These are phyloP conservation scores for Cephus cinctus DNA, from an alignment of 1,140 invertebrate species.

Conservation along the genomic window DNA sequence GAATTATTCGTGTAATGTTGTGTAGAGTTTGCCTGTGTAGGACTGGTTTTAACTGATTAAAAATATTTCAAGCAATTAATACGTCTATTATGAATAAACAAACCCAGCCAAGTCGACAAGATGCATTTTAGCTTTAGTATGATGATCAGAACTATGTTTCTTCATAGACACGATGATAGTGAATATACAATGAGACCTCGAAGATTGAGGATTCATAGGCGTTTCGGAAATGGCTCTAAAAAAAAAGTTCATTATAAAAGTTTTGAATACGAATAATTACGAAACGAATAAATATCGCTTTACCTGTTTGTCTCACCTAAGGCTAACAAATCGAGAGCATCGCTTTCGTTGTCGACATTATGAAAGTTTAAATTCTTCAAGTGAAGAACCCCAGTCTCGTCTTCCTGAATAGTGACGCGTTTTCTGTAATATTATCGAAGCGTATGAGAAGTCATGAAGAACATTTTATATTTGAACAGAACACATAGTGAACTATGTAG, in stretches of 20 bases:
- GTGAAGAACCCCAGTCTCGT: slow-evolving; percentile 61
- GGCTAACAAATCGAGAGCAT: slow-evolving; percentile 63
- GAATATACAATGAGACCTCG: slow-evolving; percentile 69
- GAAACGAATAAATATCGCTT: background rate
- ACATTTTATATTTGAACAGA: too few relatives aligned
- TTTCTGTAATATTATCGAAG: too few relatives aligned
- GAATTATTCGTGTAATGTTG: too few relatives aligned
- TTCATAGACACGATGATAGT: slow-evolving; percentile 61
- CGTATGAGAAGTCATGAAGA: too few relatives aligned
- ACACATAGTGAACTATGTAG: too few relatives aligned
- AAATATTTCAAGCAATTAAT: too few relatives aligned
- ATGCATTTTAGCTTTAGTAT: slow-evolving; percentile 63
- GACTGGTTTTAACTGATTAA: too few relatives aligned
- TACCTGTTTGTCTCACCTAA: slow-evolving; percentile 63
- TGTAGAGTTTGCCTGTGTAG: too few relatives aligned
- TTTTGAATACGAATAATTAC: background rate
- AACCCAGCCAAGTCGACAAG: slow-evolving; percentile 69
- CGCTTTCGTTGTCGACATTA: slow-evolving; percentile 59
- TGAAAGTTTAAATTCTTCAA: slow-evolving; percentile 63
- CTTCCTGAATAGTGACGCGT: slow-evolving; percentile 62
- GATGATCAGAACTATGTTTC: slow-evolving; percentile 50
- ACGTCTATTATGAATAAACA: slow-evolving; percentile 28
- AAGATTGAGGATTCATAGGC: slow-evolving; percentile 67
- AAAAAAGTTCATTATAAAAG: slow-evolving; percentile 1
- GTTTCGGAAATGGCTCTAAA: slow-evolving; percentile 64